Evolutionary conservation across 2,888 invertebrate genomes (phyloP), one percentile per base, ranked within the genome.

Genomic region (Morpho deidamia): DNA sequence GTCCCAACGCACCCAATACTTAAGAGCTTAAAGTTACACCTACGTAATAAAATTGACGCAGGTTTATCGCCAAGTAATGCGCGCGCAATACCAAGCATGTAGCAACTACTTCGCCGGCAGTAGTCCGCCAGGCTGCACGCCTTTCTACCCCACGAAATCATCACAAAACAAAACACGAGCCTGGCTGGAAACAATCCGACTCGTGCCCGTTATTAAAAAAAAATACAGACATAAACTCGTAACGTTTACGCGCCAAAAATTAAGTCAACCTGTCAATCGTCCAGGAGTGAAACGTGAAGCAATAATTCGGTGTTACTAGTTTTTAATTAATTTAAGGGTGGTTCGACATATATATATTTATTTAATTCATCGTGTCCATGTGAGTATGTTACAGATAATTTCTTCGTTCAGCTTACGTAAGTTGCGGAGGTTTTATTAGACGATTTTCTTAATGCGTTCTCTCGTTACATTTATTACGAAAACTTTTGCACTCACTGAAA

Each of bases 41-140:
- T 83, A 83, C 78, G 78, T 78, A 81, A 83, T 84, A 83, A 67
- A 67, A 67, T 65, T 64, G 64, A 67, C 69, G 67, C 68, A 65
- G 66, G 64, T 64, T 63, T 58, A 61, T 56, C 40, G 60, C 53
- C 52, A 53, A 53, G 51, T 62, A 66, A 45, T 87, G 87, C 87
- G 88, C 87, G 87, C 87, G 88, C 87, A 86, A 52, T 55, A 49
- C 63, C 49, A 66, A 76, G 70, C 77, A 68, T 70, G 76, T 64
- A 69, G 64, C 68, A 54, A 67, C 72, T 79, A 88, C 81, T 84
- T 68, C 78, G 86, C 86, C 88, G 88, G 85, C 82, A 89, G 88
- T 87, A 64, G 67, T 74, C 86, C 83, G 86, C 88, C 81, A 80
- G 88, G 88, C 80, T 70, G 76, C 88, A 83, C 88, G 88, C 81